Evolutionary conservation across 2,888 invertebrate species (phyloP), one percentile per base, ranked within the genome.

Genomic region (Lithodes maja): DNA sequence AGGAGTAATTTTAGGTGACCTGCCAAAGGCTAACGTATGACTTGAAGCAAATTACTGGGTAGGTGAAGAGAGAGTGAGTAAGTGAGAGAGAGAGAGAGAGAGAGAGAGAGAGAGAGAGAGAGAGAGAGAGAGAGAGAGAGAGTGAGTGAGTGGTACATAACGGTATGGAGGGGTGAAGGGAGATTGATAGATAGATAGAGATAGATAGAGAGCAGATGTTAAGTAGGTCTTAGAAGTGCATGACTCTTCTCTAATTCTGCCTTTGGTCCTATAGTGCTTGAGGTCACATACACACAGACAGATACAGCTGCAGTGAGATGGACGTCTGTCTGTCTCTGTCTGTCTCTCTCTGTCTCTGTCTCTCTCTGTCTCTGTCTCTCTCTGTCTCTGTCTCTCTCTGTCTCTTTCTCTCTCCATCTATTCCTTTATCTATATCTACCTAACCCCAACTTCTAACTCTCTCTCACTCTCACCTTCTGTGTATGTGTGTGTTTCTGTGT

Each of bases 391-490:
- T 68, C 82, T 82, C 69, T 50, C 68, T 82, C 82, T 82, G 2
- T 82, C 50, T 50, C 68, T 82, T 69, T 82, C 68, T 69, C 82
- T 82, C 49, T 5, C 61, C 61, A 61, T 61, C 61, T 61, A 61
- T 61, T 33, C 61, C 61, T 7, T 33, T 75, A 17, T 33, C 75
- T 50, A 17, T 75, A 17, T 75, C 75, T 2, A 7, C 33, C 75
- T 7, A 7, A 50, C 69, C 82, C 1, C 9, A n/a, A 15, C 74
- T 15, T 74, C 3, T 74, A 15, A 74, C 17, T 17, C 2, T 77
- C 49, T 33, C 9, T 77, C 33, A 33, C 3, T n/a, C 49, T 53
- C 9, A 12, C 78, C 33, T 7, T 78, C 78, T 78, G n/a, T 78
- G 3, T 49, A n/a, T 12, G 3, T 75, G 49, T 75, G 9, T 75